Base-by-base conservation (phyloP, 2,797 vertebrate species). In the Xiphorhynchus erythropygius region DNA sequence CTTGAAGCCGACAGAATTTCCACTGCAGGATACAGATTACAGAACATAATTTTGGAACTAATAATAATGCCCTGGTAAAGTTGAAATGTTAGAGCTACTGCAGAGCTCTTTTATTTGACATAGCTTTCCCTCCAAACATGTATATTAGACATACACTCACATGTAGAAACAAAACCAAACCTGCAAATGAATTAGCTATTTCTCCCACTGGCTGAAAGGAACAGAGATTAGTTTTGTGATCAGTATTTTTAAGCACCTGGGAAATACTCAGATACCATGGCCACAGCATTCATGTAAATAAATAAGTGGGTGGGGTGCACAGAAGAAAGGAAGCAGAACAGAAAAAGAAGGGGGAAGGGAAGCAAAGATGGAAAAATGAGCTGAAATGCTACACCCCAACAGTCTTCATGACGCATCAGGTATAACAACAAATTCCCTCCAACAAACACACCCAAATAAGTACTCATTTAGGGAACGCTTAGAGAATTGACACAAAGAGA, bases 121-220 rank as follows among this genome's bases (percentile, higher is more conserved):
- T 9, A 76, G 56, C 30, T 74, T 84, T 91, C 37, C 18, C 10
- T 84, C 49, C 56, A 82, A 86, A 76, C 41, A 37, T 4, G 60
- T 50, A 42, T 84, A 53, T 71, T 71, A 68, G 13, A 75, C 62
- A 85, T 62, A 96, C 6, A 5, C 27, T 78, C 71, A 83, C 94
- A 93, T 78, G 90, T 73, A 96, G 88, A 79, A 94, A 96, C 91
- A 95, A 92, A 95, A 77, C 84, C 88, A 94, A 93, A 73, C 88
- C 83, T 96, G 95, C 70, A 95, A 73, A 90, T n/a, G n/a, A 82
- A 82, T 79, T 79, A 74, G 64, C 44, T 90, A 24, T 70, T 92
- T 90, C 70, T 92, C 74, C 33, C 56, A 94, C 55, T 77, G 71
- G 53, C 64, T 94, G 87, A 87, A 92, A 83, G 73, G 65, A 87